These are phyloP conservation scores for Heteromurus nitidus DNA, from an alignment of 2,888 invertebrate genomes.

Conservation along the genomic window DNA sequence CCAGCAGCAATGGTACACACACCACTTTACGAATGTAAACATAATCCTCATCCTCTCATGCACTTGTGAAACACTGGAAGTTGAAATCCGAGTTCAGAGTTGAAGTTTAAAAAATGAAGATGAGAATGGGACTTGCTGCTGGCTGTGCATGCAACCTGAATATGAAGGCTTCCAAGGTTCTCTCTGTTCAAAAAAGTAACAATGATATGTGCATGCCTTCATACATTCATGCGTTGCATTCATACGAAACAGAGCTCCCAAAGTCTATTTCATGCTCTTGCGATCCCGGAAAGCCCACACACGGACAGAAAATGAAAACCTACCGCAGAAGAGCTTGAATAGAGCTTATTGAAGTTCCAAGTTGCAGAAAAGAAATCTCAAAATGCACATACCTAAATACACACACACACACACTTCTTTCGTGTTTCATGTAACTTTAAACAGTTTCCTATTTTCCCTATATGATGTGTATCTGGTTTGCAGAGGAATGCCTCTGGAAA, in stretches of 20 bases:
- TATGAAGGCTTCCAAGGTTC: neutral
- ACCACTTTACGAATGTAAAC: conserved; percentile 20
- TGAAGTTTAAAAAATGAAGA: conserved; percentile 47
- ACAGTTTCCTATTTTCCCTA: neutral
- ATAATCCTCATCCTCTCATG: conserved; percentile 25
- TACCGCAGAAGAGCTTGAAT: conserved; percentile 17
- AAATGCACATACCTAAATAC: conserved; percentile 20
- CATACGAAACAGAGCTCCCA: conserved; percentile 26
- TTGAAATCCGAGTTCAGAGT: conserved; percentile 54
- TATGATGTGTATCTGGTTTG: neutral
- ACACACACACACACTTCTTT: neutral
- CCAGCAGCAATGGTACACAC: conserved; percentile 9
- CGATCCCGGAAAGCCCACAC: conserved; percentile 42
- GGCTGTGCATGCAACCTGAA: neutral
- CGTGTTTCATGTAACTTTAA: conserved; percentile 16
- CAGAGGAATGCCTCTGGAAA: conserved; percentile 24
- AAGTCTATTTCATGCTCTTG: conserved; percentile 55
- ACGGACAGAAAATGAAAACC: conserved; percentile 28
- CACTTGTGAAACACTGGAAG: conserved; percentile 51
- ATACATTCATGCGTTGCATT: neutral
- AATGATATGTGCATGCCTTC: conserved; percentile 17
- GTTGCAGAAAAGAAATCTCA: conserved; percentile 38
- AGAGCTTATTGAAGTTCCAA: conserved; percentile 34
- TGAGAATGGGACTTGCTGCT: conserved; percentile 31
- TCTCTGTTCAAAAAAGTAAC: conserved; percentile 20